Base-by-base conservation (phyloP, 2,888 invertebrate genomes). In the Tridacna crocea region DNA sequence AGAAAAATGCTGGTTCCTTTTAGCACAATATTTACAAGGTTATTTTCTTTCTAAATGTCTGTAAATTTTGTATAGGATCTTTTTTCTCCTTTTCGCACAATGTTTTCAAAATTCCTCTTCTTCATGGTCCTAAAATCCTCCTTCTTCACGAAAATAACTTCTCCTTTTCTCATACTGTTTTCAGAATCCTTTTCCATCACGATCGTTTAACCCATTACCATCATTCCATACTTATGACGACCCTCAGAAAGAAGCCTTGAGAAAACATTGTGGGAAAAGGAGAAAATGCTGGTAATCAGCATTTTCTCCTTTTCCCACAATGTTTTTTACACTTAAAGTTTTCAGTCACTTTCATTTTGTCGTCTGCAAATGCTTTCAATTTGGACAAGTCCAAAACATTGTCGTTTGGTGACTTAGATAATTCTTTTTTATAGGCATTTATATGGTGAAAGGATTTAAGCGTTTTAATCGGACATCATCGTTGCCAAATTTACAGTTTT, bases 401-500 rank as follows among this genome's bases (percentile, higher is more conserved):
- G n/a, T n/a, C n/a, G n/a, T n/a, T n/a, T n/a, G n/a, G n/a, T n/a
- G n/a, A n/a, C n/a, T n/a, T n/a, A n/a, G n/a, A n/a, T n/a, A n/a
- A n/a, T n/a, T n/a, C n/a, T n/a, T n/a, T n/a, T n/a, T n/a, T n/a
- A n/a, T n/a, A n/a, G n/a, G n/a, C n/a, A n/a, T n/a, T n/a, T 36
- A 4, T 4, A 36, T 4, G 36, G 36, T 36, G 36, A 36, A 36
- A 36, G 36, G 36, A 8, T 89, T 88, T 88, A 88, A 89, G 88
- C 88, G 88, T 88, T 88, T 89, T 88, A 89, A 88, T 88, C 85
- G 85, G 17, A 75, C 83, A 77, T 83, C 77, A 85, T 84, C 85
- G 77, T 83, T 73, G 86, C 81, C 83, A 86, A 88, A 84, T 88
- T 88, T 87, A 88, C 89, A 88, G 86, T 83, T 87, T 87, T 82